phyloP scores from a whole-genome alignment of 2,113 vertebrate genomes.

The Tretioscincus oriximinensis region DNA sequence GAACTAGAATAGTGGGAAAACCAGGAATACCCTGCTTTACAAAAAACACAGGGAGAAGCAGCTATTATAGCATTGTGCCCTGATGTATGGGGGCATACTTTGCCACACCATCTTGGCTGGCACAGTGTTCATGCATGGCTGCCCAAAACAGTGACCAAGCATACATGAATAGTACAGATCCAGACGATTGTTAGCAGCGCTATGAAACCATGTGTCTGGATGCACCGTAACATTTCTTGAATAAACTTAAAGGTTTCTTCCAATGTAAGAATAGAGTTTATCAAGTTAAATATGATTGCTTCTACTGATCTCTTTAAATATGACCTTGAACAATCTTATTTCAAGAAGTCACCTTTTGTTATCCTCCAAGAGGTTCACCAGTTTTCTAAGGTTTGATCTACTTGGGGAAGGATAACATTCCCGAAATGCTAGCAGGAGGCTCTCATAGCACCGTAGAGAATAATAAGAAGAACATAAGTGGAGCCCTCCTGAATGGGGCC shows the following conservation, averaged over 20 bases:
- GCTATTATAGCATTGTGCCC: too few species aligned
- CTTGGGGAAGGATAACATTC: conserved; percentile 26
- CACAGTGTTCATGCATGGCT: too few species aligned
- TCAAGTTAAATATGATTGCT: conserved; percentile 33
- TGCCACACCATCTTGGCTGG: too few species aligned
- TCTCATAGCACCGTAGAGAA: too few species aligned
- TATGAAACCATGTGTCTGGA: neutral
- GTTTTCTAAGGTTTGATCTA: neutral
- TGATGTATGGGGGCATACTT: too few species aligned
- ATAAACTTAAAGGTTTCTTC: conserved; percentile 46
- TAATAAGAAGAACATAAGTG: too few species aligned
- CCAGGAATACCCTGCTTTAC: too few species aligned
- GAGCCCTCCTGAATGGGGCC: too few species aligned
- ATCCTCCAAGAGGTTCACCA: neutral
- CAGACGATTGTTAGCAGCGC: neutral
- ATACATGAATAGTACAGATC: too few species aligned
- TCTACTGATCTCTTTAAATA: conserved; percentile 38
- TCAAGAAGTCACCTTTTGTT: conserved; percentile 45
- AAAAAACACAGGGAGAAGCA: too few species aligned
- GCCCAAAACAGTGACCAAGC: too few species aligned
- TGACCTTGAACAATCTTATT: conserved; percentile 15
- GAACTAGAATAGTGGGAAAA: too few species aligned
- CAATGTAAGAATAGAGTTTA: conserved; percentile 40
- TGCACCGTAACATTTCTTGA: conserved; percentile 36
- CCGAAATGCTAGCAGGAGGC: neutral